Percentiles rank a stretch among this genome's conserved stretches.
Conservation (phyloP, 2,888 invertebrate species). For the Nysson spinosus region DNA sequence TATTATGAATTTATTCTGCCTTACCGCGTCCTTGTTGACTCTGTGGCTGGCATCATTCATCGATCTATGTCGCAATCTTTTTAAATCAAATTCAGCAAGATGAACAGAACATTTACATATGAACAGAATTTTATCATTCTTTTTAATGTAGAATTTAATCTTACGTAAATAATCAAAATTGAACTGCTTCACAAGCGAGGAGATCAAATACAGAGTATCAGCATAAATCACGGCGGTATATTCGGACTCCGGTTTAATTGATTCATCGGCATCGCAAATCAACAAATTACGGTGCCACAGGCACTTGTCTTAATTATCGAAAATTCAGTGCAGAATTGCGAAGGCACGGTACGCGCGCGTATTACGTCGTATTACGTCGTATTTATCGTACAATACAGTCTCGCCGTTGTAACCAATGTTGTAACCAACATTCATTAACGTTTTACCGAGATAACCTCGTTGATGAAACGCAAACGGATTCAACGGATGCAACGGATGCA, state of each 20-base stretch:
- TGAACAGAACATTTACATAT: too few relatives aligned
- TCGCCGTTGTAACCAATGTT: too few relatives aligned
- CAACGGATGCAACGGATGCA: neutral
- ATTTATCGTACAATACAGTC: neutral
- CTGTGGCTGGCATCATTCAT: too few relatives aligned
- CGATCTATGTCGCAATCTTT: too few relatives aligned
- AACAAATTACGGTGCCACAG: neutral
- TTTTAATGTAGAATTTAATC: too few relatives aligned
- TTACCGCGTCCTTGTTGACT: too few relatives aligned
- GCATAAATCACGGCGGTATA: neutral
- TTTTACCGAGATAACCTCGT: neutral
- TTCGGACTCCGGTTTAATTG: neutral
- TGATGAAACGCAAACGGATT: neutral
- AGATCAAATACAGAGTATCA: too few relatives aligned
- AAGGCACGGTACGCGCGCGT: neutral
- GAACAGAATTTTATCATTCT: too few relatives aligned
- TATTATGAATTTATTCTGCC: too few relatives aligned
- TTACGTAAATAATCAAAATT: too few relatives aligned
- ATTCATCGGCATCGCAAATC: neutral
- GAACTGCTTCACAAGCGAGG: too few relatives aligned
- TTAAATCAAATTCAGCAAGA: too few relatives aligned
- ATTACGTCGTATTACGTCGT: neutral
- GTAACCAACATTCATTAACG: neutral
- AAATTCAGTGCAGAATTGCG: constrained; percentile 12
- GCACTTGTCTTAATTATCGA: constrained; percentile 13